Base-by-base conservation (phyloP, 2,888 invertebrate genomes). In the Notodonta ziczac region DNA sequence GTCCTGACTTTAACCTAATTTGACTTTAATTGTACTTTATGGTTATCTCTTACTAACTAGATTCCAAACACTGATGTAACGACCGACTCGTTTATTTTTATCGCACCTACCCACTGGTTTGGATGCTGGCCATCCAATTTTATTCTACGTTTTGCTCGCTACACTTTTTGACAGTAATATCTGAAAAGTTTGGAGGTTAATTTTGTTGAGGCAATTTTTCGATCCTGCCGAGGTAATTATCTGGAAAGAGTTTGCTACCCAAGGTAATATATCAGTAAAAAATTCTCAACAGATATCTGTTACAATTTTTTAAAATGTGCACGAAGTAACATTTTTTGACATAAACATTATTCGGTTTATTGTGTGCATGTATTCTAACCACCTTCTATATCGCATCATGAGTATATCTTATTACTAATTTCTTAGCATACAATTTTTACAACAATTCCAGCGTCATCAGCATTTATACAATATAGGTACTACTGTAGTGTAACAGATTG, bases 61-160 rank as follows among this genome's bases (percentile, higher is more conserved):
- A 76, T 76, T 76, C 64, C 63, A 58, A 74, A 67, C 72, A 72
- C 72, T 72, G 74, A 71, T 68, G 70, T 75, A 74, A 80, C 72
- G 77, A 69, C 69, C 61, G 48, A 69, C 76, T 65, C 76, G 72
- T 77, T 82, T 78, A 76, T 77, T 80, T 81, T 82, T 77, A 80
- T 73, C 68, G 65, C 50, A 66, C 69, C 65, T 65, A 65, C 77
- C 64, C 61, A 74, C 69, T 70, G 68, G 68, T 76, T 76, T 70
- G 61, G 63, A 66, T 71, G 66, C 66, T 70, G 69, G 70, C 62
- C 67, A 69, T 73, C 68, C 69, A 63, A 70, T 79, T 77, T 78
- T 73, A 77, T 69, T 70, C 59, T 68, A 65, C 64, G 62, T 67
- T 73, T 72, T 73, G 70, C 42, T 51, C 56, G 68, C 69, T 62